Percentiles rank a stretch among this genome's conserved stretches.
Evolutionary conservation across 2,797 vertebrate species (phyloP).

Genomic region (Sebastes kiyomatsui): DNA sequence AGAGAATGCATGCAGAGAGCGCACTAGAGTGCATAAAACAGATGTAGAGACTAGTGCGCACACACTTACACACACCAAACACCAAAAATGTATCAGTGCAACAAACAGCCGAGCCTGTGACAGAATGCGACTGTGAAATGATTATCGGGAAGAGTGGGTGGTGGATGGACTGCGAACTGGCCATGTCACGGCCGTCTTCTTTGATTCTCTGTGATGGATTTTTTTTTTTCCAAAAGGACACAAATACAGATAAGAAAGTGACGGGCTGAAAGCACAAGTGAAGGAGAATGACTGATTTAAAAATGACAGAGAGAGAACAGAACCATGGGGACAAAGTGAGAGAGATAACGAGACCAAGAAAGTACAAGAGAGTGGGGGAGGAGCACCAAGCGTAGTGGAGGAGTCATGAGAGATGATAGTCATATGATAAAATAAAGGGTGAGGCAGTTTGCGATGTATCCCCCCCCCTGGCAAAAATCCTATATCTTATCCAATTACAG

Average conservation of each 20-base stretch:
- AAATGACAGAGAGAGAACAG: constrained; percentile 29
- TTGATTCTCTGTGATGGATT: constrained; percentile 49
- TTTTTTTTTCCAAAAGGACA: constrained; percentile 47
- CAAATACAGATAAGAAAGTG: constrained; percentile 54
- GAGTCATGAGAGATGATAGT: constrained; percentile 49
- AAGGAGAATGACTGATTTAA: constrained; percentile 41
- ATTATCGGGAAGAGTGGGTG: constrained; percentile 39
- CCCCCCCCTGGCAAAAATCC: constrained; percentile 60
- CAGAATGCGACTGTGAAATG: constrained; percentile 41
- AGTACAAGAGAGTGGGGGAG: not conserved
- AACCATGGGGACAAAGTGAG: not conserved
- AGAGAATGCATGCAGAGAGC: not conserved
- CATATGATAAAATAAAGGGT: constrained; percentile 65
- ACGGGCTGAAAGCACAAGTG: constrained; percentile 14
- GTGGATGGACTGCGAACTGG: constrained; percentile 41
- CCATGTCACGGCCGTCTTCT: constrained; percentile 39
- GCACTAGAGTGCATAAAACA: not conserved
- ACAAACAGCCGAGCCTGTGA: constrained; percentile 25
- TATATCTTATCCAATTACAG: constrained; percentile 82
- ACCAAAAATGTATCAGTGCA: constrained; percentile 7
- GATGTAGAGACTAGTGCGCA: not conserved
- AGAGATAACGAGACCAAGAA: constrained; percentile 8
- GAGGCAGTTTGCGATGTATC: constrained; percentile 41
- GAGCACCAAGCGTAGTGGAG: constrained; percentile 5
- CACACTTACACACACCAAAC: not conserved